These are phyloP conservation scores for Vanessa tameamea DNA, from an alignment of 1,140 invertebrate species.

Conservation along the genomic window DNA sequence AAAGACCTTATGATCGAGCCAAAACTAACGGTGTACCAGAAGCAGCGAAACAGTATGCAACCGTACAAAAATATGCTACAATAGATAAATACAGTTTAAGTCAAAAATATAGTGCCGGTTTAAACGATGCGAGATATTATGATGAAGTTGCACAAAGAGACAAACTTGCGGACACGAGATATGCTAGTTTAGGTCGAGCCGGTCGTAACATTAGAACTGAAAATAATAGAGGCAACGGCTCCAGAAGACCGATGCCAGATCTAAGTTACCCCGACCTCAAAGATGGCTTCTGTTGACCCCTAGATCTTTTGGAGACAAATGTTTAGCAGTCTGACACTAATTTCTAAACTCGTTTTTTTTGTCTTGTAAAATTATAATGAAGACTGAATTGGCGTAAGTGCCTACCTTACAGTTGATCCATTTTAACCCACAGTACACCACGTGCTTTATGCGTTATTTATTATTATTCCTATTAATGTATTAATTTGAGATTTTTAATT, in stretches of 20 bases:
- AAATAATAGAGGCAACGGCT: constrained; percentile 63
- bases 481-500: neutral
- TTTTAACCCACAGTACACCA: constrained; percentile 35
- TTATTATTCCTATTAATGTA: constrained; percentile 23
- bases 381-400: constrained; percentile 76
- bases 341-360: constrained; percentile 36
- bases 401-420: constrained; percentile 51
- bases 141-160: constrained; percentile 77
- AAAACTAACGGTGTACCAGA: constrained; percentile 80
- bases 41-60: constrained; percentile 72
- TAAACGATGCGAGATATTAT: constrained; percentile 79
- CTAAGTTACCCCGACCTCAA: constrained; percentile 84
- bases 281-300: constrained; percentile 88
- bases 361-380: constrained; percentile 51
- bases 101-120: constrained; percentile 78
- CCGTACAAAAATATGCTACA: constrained; percentile 79
- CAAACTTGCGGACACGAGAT: constrained; percentile 72
- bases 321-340: constrained; percentile 63
- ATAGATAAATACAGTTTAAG: constrained; percentile 81
- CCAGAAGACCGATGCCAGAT: constrained; percentile 81
- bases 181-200: constrained; percentile 77
- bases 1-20: constrained; percentile 83
- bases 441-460: constrained; percentile 39
- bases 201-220: constrained; percentile 74
- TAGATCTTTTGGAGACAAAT: constrained; percentile 84